These are phyloP conservation scores for Margarornis squamiger DNA, from an alignment of 2,797 vertebrate species.

Conservation along the genomic window DNA sequence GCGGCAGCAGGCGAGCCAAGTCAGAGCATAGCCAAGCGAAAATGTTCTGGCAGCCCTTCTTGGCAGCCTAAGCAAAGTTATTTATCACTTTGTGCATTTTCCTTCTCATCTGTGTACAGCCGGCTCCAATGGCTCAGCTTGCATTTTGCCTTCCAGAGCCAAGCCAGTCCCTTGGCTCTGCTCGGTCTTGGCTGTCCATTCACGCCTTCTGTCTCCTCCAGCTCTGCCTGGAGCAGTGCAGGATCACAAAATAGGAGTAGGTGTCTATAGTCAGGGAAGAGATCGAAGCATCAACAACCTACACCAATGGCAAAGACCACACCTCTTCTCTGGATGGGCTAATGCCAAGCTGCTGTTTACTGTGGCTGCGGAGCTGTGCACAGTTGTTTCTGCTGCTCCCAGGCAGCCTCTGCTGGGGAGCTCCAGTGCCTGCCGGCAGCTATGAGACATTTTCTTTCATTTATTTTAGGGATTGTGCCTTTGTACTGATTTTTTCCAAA, in stretches of 20 bases:
- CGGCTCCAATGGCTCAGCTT: conserved; percentile 75
- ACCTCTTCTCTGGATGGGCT: not conserved
- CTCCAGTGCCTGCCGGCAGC: not conserved
- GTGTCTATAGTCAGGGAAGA: conserved; percentile 16
- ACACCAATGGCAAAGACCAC: not conserved
- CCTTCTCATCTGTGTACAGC: conserved; percentile 74
- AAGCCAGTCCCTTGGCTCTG: conserved; percentile 69
- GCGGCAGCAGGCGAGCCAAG: conserved; percentile 37
- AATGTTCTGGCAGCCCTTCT: conserved; percentile 72
- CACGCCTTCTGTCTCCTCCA: conserved; percentile 74
- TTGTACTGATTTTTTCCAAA: not conserved
- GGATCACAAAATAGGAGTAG: conserved; percentile 14
- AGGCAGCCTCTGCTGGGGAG: conserved; percentile 44
- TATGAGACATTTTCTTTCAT: conserved; percentile 3
- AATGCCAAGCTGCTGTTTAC: not conserved
- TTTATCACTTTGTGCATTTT: conserved; percentile 76
- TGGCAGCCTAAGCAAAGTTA: conserved; percentile 70
- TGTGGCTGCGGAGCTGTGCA: not conserved
- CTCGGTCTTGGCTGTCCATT: conserved; percentile 70
- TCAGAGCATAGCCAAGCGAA: conserved; percentile 64
- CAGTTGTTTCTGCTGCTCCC: not conserved
- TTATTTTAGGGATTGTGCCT: conserved; percentile 41
- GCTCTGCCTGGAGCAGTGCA: conserved; percentile 50
- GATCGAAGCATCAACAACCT: conserved; percentile 2
- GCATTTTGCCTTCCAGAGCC: conserved; percentile 68